These are phyloP conservation scores for Drosophila gunungcola DNA, from an alignment of 1,140 invertebrate genomes.

Conservation along the genomic window DNA sequence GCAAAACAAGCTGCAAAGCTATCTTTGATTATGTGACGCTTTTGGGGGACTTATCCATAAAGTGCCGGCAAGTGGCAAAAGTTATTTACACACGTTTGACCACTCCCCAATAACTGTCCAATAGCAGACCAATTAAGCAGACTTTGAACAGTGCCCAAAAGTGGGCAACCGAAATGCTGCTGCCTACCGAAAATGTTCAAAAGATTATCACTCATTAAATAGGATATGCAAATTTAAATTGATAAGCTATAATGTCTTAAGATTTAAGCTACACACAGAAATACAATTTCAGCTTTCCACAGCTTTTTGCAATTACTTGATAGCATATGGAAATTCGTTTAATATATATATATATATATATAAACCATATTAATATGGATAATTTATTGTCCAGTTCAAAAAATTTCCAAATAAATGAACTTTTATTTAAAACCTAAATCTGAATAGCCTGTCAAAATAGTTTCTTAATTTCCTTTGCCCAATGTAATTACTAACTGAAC, in stretches of 20 bases:
- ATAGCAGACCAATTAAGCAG: constrained; percentile 16
- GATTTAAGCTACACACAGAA: too few species aligned
- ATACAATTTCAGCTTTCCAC: too few species aligned
- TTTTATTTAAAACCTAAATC: too few species aligned
- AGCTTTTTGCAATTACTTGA: too few species aligned
- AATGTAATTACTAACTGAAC: background rate
- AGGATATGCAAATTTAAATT: background rate
- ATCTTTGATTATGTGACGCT: constrained; percentile 71
- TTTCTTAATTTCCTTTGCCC: too few species aligned
- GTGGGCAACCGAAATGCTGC: constrained; percentile 1
- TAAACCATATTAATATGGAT: too few species aligned
- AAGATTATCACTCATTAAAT: constrained; percentile 3
- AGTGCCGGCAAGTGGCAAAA: constrained; percentile 62
- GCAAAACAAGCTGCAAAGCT: constrained; percentile 62
- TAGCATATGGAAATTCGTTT: too few species aligned
- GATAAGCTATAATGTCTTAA: background rate
- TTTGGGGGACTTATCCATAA: constrained; percentile 72
- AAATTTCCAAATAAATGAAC: too few species aligned
- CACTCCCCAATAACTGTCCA: constrained; percentile 22
- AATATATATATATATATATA: too few species aligned
- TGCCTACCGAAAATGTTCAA: background rate
- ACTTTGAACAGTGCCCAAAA: constrained; percentile 1
- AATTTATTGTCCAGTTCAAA: too few species aligned
- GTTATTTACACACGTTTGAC: constrained; percentile 55
- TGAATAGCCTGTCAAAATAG: too few species aligned